phyloP scores from a whole-genome alignment of 2,888 invertebrate genomes.

The Zonitis immaculata region DNA sequence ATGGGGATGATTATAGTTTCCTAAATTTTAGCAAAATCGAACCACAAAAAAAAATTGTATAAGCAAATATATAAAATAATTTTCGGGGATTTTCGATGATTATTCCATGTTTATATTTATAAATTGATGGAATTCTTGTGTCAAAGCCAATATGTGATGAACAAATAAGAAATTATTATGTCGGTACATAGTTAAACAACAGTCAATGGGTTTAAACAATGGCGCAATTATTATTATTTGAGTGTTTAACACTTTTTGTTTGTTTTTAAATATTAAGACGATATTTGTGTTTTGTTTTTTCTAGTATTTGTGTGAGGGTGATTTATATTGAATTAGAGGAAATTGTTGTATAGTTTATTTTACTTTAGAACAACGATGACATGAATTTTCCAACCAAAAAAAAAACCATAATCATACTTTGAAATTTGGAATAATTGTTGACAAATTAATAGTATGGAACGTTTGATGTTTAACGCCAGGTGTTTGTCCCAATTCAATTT shows the following conservation, averaged over 20 bases:
- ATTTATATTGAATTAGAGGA: not conserved
- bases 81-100: conserved; percentile 9
- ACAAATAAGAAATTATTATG: conserved; percentile 29
- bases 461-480: not conserved
- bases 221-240: conserved; percentile 35
- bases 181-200: conserved; percentile 35
- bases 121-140: conserved; percentile 30
- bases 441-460: not conserved
- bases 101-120: conserved; percentile 24
- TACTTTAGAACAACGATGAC: not conserved
- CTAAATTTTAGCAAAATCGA: too few species aligned
- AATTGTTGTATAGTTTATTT: not conserved
- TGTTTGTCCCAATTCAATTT: conserved; percentile 1
- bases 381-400: not conserved
- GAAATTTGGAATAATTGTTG: not conserved
- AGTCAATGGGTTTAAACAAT: conserved; percentile 38
- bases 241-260: conserved; percentile 37
- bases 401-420: not conserved
- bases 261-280: conserved; percentile 8
- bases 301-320: not conserved
- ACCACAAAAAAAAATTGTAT: too few species aligned
- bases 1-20: too few species aligned
- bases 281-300: not conserved
- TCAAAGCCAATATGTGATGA: conserved; percentile 25
- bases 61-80: too few species aligned